Percentiles rank a stretch among this genome's conserved stretches.
phyloP scores from a whole-genome alignment of 2,888 invertebrate genomes.

The Hydroisotoma schaefferi region DNA sequence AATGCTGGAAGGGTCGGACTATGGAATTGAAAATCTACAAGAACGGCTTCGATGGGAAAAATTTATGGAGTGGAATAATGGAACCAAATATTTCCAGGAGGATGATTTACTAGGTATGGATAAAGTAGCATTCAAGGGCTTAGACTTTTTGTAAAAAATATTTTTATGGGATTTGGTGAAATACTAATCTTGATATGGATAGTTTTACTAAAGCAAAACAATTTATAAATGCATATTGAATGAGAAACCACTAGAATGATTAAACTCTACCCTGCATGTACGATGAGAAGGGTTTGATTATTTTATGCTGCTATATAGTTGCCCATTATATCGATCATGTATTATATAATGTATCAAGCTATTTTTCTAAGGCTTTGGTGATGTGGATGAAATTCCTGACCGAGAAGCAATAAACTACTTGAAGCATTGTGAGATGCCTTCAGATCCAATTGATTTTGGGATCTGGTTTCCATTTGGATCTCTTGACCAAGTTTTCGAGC shows the following conservation, averaged over 20 bases:
- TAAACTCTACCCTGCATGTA: too few species aligned
- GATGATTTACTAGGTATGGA: slow-evolving; percentile 14
- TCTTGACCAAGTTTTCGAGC: background rate
- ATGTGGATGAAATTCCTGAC: slow-evolving; percentile 15
- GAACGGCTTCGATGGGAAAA: slow-evolving; percentile 16
- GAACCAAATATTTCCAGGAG: slow-evolving; percentile 1
- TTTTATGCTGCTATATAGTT: too few species aligned
- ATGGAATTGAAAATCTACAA: slow-evolving; percentile 6
- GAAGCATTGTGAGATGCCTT: slow-evolving; percentile 7
- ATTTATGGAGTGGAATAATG: slow-evolving; percentile 21
- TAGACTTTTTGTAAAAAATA: background rate
- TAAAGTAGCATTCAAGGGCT: background rate
- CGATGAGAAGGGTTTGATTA: too few species aligned
- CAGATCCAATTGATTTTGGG: slow-evolving; percentile 7
- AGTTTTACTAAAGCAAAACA: too few species aligned
- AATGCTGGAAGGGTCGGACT: background rate
- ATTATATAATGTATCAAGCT: too few species aligned
- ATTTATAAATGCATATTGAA: too few species aligned
- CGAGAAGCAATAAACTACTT: slow-evolving; percentile 13
- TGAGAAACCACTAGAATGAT: too few species aligned
- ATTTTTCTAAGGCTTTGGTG: slow-evolving; percentile 24
- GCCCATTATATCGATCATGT: too few species aligned
- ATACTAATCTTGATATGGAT: too few species aligned
- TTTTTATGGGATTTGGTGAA: too few species aligned
- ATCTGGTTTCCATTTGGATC: slow-evolving; percentile 26